Conservation (phyloP, 2,797 vertebrate genomes). For the Oophaga sylvatica region DNA sequence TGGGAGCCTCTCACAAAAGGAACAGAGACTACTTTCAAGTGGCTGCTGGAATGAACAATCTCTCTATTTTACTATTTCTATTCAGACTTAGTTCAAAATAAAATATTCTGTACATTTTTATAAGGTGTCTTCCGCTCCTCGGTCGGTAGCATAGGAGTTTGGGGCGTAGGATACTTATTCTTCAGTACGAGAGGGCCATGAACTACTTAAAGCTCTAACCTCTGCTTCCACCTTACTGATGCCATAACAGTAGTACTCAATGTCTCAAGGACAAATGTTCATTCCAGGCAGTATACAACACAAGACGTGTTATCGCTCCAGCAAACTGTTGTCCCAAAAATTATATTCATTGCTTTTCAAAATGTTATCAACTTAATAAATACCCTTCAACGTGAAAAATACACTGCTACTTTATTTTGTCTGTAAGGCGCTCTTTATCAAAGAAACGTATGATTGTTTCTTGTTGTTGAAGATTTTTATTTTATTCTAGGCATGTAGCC, state of each 20-base stretch:
- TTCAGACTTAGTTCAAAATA: slow-evolving; percentile 42
- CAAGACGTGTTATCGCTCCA: slow-evolving; percentile 84
- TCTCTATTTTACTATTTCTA: slow-evolving; percentile 8
- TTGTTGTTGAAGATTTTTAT: slow-evolving; percentile 62
- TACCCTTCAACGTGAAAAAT: slow-evolving; percentile 81
- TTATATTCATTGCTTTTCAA: slow-evolving; percentile 93
- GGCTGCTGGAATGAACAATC: slow-evolving; percentile 35
- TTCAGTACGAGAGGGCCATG: slow-evolving; percentile 71
- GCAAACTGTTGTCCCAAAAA: slow-evolving; percentile 86
- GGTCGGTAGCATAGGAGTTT: neutral
- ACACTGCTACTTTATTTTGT: slow-evolving; percentile 74
- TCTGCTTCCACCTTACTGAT: slow-evolving; percentile 76
- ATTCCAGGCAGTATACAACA: slow-evolving; percentile 79
- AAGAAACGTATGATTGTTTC: slow-evolving; percentile 73
- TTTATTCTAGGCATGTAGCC: slow-evolving; percentile 60
- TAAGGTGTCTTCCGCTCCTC: neutral
- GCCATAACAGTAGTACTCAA: slow-evolving; percentile 74
- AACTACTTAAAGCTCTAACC: slow-evolving; percentile 76
- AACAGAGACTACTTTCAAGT: slow-evolving; percentile 40
- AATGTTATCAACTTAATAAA: slow-evolving; percentile 92
- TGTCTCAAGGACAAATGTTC: slow-evolving; percentile 84
- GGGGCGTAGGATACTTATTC: slow-evolving; percentile 66
- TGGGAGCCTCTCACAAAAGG: slow-evolving; percentile 46
- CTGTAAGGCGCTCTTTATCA: slow-evolving; percentile 78
- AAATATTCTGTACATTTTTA: neutral